Conservation (phyloP, 2,888 invertebrate genomes). For the Alitta virens region DNA sequence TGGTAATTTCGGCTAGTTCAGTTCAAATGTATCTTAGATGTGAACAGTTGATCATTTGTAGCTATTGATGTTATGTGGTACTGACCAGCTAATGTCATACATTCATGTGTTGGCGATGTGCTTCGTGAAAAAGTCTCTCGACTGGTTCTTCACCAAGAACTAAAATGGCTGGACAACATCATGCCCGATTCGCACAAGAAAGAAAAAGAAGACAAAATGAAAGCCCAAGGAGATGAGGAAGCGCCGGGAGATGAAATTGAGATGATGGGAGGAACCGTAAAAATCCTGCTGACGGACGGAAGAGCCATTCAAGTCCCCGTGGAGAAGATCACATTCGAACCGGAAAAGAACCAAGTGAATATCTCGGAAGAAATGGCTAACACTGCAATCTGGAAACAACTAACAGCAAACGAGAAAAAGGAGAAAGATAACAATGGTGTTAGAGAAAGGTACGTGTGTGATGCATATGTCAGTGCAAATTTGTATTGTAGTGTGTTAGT, state of each 20-base stretch:
- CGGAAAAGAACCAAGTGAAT: constrained; percentile 44
- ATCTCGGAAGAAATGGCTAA: constrained; percentile 92
- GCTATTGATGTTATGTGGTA: no score
- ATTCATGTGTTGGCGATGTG: constrained; percentile 91
- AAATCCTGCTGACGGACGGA: constrained; percentile 83
- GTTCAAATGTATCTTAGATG: no score
- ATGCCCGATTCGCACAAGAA: constrained; percentile 92
- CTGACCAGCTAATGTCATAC: background rate
- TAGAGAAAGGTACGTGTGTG: background rate
- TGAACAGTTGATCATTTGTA: no score
- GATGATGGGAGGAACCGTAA: constrained; percentile 66
- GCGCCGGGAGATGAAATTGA: constrained; percentile 13
- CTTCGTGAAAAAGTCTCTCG: constrained; percentile 87
- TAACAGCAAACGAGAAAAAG: constrained; percentile 25
- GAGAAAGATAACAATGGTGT: background rate
- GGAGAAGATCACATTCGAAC: constrained; percentile 56
- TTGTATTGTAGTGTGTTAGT: no score
- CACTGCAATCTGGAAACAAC: constrained; percentile 79
- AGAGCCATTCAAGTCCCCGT: constrained; percentile 86
- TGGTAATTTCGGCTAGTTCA: no score
- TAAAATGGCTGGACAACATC: constrained; percentile 94
- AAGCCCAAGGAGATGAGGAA: constrained; percentile 24
- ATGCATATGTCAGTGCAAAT: background rate
- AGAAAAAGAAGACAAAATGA: constrained; percentile 69
- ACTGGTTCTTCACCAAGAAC: constrained; percentile 85